Evolutionary conservation across 2,797 vertebrate genomes (phyloP).

Genomic region (Pseudotriccus pelzelni): DNA sequence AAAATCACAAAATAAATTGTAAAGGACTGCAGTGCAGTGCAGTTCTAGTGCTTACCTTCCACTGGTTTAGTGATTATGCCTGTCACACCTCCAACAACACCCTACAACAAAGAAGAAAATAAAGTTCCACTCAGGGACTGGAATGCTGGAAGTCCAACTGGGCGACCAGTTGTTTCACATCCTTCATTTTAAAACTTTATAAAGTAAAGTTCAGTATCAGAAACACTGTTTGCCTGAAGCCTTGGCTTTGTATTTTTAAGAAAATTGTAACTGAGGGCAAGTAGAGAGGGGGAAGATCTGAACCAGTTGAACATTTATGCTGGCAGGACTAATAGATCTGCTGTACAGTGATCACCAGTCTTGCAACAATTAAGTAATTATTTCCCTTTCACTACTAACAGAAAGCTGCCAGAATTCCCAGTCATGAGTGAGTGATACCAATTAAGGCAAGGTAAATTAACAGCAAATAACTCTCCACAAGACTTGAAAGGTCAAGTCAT

Average conservation of each 20-base stretch:
- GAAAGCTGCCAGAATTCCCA: neutral
- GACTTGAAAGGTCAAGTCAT: neutral
- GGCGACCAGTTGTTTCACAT: neutral
- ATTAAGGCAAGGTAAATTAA: neutral
- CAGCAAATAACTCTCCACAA: neutral
- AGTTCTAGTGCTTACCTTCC: conserved; percentile 83
- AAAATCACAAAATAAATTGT: neutral
- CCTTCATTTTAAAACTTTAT: neutral
- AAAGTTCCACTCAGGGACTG: neutral
- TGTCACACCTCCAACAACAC: conserved; percentile 92
- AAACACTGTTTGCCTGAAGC: neutral
- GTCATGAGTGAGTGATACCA: neutral
- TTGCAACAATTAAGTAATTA: neutral
- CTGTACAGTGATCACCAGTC: neutral
- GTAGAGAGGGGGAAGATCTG: neutral
- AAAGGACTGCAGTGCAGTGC: neutral
- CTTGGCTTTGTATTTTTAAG: neutral
- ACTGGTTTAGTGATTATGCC: conserved; percentile 97
- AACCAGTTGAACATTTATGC: neutral
- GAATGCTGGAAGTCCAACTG: neutral
- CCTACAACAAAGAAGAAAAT: conserved; percentile 77
- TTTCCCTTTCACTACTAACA: neutral
- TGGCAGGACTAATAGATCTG: neutral
- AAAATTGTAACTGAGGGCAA: neutral
- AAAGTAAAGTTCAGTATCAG: neutral